These are phyloP conservation scores for Enteromius viviparus DNA, from an alignment of 2,797 vertebrate genomes.

Conservation along the genomic window DNA sequence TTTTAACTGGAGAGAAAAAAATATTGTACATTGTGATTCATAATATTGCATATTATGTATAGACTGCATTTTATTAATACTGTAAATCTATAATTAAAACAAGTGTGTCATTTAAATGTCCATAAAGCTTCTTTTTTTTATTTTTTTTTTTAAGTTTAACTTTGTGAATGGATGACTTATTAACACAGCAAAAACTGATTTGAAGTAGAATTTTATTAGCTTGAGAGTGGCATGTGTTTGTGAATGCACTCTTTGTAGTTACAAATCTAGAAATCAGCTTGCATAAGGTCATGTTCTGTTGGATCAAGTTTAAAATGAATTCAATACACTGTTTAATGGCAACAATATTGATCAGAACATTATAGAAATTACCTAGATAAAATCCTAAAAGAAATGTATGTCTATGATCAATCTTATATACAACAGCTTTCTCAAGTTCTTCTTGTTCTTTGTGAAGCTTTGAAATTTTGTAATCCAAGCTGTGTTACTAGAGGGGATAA, in stretches of 20 bases:
- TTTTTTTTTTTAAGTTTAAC: not conserved
- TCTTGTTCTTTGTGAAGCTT: not conserved
- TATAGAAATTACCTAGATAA: not conserved
- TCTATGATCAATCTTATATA: not conserved
- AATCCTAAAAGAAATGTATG: not conserved
- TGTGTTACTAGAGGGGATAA: not conserved
- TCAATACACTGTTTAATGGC: not conserved
- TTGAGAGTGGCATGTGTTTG: not conserved
- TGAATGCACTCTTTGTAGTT: not conserved
- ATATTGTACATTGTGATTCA: not conserved
- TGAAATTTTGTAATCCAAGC: not conserved
- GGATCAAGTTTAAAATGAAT: not conserved
- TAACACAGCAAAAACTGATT: not conserved
- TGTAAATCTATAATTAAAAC: not conserved
- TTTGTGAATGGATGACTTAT: not conserved
- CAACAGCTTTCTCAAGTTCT: not conserved
- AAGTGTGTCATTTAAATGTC: not conserved
- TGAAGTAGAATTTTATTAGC: not conserved
- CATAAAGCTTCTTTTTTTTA: not conserved
- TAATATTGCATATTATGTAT: not conserved
- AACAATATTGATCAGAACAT: not conserved
- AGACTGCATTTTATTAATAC: not conserved
- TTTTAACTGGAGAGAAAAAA: not conserved
- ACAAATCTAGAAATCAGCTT: not conserved
- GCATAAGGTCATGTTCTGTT: not conserved